Evolutionary conservation across 2,113 vertebrate genomes (phyloP).

Genomic region (Boleophthalmus pectinirostris): DNA sequence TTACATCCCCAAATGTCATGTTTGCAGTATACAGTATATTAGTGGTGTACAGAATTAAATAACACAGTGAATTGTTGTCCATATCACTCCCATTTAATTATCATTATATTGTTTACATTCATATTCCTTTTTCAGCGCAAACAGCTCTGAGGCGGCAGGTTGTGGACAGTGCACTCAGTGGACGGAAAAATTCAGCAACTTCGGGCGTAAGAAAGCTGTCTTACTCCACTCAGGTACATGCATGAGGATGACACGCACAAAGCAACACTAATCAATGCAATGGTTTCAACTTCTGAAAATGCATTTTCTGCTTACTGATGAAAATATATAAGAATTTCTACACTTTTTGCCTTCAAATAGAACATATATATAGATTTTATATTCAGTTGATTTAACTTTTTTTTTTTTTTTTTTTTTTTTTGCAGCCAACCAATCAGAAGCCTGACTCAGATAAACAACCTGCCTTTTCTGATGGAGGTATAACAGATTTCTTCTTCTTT

Average conservation of each 20-base stretch:
- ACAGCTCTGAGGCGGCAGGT: constrained; percentile 52
- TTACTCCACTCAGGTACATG: constrained; percentile 75
- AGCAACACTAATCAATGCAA: constrained; percentile 26
- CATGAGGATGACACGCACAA: constrained; percentile 24
- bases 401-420: constrained; percentile 28
- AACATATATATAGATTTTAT: not conserved
- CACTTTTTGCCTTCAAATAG: no score
- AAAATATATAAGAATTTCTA: no score
- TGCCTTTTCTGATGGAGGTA: constrained; percentile 50
- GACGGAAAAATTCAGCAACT: constrained; percentile 53
- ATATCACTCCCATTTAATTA: not conserved
- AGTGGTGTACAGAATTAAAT: not conserved
- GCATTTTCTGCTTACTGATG: not conserved
- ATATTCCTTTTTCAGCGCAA: constrained; percentile 38
- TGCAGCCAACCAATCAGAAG: constrained; percentile 30
- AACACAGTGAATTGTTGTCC: not conserved
- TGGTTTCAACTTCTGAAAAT: constrained; percentile 47
- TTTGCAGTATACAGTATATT: no score
- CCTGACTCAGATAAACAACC: constrained; percentile 6
- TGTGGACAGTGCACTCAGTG: constrained; percentile 59
- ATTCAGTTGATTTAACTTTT: not conserved
- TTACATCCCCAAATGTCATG: no score
- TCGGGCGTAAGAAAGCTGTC: constrained; percentile 61
- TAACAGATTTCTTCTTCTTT: not conserved
- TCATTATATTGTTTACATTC: not conserved